Evolutionary conservation across 1,140 invertebrate genomes (phyloP).

Genomic region (Euura saliciscinereae): DNA sequence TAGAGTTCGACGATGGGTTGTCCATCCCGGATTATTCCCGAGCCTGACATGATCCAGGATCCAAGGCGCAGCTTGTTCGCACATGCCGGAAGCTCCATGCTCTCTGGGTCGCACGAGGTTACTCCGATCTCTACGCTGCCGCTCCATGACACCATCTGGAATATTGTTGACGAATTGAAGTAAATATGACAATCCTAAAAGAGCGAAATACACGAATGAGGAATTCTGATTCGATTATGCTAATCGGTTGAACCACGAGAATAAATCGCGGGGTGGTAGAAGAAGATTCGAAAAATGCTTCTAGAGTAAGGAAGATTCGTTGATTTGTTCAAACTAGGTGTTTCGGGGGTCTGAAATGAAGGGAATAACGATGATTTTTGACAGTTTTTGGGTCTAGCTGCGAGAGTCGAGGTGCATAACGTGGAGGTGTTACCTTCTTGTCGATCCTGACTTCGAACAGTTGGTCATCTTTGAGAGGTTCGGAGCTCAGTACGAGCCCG

Average conservation of each 20-base stretch:
- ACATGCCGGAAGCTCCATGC: slow-evolving; percentile 80
- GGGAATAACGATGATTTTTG: slow-evolving; percentile 10
- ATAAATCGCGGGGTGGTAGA: too few relatives aligned
- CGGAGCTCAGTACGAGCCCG: slow-evolving; percentile 82
- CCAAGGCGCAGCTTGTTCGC: slow-evolving; percentile 83
- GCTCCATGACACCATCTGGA: slow-evolving; percentile 81
- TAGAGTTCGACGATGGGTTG: slow-evolving; percentile 80
- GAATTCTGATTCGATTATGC: too few relatives aligned
- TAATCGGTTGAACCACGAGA: too few relatives aligned
- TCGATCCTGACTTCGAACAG: slow-evolving; percentile 90
- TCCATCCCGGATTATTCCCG: slow-evolving; percentile 84
- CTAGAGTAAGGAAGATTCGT: too few relatives aligned
- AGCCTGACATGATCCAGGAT: slow-evolving; percentile 90
- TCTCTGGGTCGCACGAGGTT: slow-evolving; percentile 82
- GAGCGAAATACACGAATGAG: too few relatives aligned
- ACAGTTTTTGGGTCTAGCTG: background rate
- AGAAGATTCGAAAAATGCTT: too few relatives aligned
- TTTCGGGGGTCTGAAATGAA: background rate
- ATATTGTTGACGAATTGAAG: background rate
- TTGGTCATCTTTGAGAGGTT: slow-evolving; percentile 81
- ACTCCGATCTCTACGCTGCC: slow-evolving; percentile 93
- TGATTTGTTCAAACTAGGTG: too few relatives aligned
- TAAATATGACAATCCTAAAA: too few relatives aligned
- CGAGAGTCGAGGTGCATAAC: slow-evolving; percentile 8
- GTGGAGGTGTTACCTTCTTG: slow-evolving; percentile 70